A percentile compares a stretch with the other conserved stretches of the same genome.
Evolutionary conservation across 2,113 vertebrate species (phyloP).

Genomic region (Vanacampus margaritifer): DNA sequence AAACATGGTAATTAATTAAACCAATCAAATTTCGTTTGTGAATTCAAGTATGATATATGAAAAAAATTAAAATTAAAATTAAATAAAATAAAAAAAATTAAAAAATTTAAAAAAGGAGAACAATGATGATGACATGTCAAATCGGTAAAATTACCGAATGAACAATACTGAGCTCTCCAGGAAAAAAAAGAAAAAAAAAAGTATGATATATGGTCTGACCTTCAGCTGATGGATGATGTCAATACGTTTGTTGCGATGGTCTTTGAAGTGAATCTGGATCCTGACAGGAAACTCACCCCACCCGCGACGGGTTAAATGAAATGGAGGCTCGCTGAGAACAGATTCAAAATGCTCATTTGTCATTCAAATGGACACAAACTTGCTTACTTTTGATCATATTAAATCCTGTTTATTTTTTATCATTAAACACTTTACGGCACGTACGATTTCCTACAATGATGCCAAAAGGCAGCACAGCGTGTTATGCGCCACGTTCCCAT

Average conservation of each 20-base stretch:
- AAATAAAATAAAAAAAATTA: too few species aligned
- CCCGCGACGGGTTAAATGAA: slow-evolving; percentile 94
- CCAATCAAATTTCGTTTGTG: not conserved
- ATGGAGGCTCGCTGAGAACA: slow-evolving; percentile 86
- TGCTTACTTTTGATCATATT: too few species aligned
- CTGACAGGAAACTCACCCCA: slow-evolving; percentile 99
- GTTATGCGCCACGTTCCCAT: slow-evolving; percentile 19
- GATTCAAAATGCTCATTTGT: slow-evolving; percentile 11
- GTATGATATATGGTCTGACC: slow-evolving; percentile 69
- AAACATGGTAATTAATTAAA: not conserved
- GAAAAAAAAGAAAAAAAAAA: too few species aligned
- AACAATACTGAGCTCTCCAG: too few species aligned
- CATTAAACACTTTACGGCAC: too few species aligned
- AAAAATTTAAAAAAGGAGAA: too few species aligned
- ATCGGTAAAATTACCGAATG: too few species aligned
- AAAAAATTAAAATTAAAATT: too few species aligned
- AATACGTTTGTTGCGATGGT: slow-evolving; percentile 95
- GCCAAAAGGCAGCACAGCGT: slow-evolving; percentile 11
- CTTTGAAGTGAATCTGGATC: slow-evolving; percentile 98
- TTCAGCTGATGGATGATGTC: slow-evolving; percentile 98
- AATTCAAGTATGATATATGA: too few species aligned
- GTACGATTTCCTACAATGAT: too few species aligned
- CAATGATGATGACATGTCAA: too few species aligned
- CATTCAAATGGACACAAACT: slow-evolving; percentile 3
- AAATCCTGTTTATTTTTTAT: too few species aligned